Evolutionary conservation across 2,888 invertebrate genomes (phyloP), one percentile per base, ranked within the genome.

Genomic region (Aethes cnicana): DNA sequence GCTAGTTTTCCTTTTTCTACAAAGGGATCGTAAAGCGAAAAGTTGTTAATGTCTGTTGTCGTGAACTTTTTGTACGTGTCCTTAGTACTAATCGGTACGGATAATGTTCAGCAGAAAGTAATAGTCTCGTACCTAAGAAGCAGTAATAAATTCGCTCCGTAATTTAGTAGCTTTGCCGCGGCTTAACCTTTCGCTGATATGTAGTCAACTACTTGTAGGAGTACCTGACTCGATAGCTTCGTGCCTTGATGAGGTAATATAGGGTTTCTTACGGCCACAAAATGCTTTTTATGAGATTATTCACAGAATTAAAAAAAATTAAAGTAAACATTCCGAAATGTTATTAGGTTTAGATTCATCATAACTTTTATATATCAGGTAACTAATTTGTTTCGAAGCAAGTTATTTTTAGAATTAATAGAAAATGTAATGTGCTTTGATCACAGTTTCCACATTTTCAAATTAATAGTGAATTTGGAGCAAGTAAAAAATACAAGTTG

Each of bases 41-140:
- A 52, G 52, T 46, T 42, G 54, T 50, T 64, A 68, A 68, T 64
- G 64, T 63, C 56, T 58, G 56, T 61, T 69, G 68, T 69, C 61
- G 61, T 52, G 59, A 61, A 69, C 59, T 68, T 70, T 55, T 69
- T 62, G 66, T 63, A 68, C 62, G 59, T 66, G 63, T 46, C 62
- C 62, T 61, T 62, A 66, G 68, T 70, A 64, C 62, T 64, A 54
- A 50, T 50, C 44, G 44, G 18, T 11, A 12, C 32, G 33, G 39
- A 44, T 57, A 58, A 60, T 57, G 54, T 47, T 52, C 41, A 46
- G 44, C 46, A 33, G 26, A 43, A 42, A 52, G 52, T 59, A 56
- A 58, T 53, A 48, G 52, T 49, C 53, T 53, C 28, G 47, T 53
- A 49, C 53, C 47, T 39, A 30, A 50, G 47, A 18, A 37, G 14